phyloP scores from a whole-genome alignment of 2,113 vertebrate genomes.

The Lampris megalopsis region DNA sequence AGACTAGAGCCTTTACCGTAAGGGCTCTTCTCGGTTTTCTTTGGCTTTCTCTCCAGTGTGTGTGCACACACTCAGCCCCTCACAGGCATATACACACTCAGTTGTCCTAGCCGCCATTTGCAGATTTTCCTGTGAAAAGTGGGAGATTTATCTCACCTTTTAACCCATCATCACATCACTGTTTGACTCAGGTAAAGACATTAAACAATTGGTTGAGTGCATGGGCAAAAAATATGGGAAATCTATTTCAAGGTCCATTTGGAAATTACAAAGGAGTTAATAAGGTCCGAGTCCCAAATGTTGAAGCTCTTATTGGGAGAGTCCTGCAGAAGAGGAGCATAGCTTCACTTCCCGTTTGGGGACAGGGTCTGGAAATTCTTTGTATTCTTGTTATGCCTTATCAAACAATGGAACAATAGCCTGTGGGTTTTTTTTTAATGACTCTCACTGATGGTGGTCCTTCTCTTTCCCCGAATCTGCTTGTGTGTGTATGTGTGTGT shows the following conservation, averaged over 20 bases:
- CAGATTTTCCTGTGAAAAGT: neutral
- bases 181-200: conserved; percentile 48
- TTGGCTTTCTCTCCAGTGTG: conserved; percentile 31
- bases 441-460: conserved; percentile 61
- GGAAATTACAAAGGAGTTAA: conserved; percentile 30
- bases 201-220: conserved; percentile 48
- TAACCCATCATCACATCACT: neutral
- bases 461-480: conserved; percentile 35
- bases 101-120: neutral
- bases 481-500: conserved; percentile 8
- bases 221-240: conserved; percentile 30
- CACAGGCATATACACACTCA: conserved; percentile 4
- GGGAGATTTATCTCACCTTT: conserved; percentile 18
- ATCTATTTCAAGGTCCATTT: conserved; percentile 38
- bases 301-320: conserved; percentile 57
- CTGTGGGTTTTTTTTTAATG: conserved; percentile 46
- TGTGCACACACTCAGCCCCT: conserved; percentile 14
- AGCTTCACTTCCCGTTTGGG: conserved; percentile 74
- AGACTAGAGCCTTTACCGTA: conserved; percentile 52
- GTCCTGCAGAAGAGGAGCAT: conserved; percentile 64
- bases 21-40: conserved; percentile 8
- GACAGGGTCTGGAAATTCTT: conserved; percentile 78
- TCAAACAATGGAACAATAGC: conserved; percentile 85
- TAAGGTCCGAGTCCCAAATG: conserved; percentile 32
- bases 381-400: conserved; percentile 81